A percentile compares a stretch with the other conserved stretches of the same genome.
phyloP scores from a whole-genome alignment of 92 coral and sea anemone species.

The Palythoa grandiflora region DNA sequence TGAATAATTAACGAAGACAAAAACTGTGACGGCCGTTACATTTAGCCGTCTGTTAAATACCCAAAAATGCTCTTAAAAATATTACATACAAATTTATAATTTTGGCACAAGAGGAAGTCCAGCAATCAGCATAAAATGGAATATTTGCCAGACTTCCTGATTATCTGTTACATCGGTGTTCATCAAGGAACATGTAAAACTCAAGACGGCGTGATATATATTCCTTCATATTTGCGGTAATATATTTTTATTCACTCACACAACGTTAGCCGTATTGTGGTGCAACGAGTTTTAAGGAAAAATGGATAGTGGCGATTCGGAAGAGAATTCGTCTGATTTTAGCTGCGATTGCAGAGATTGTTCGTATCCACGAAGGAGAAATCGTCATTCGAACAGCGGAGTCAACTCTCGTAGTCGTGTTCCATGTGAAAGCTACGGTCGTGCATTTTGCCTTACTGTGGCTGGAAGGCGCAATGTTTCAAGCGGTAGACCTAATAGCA shows the following conservation, averaged over 20 bases:
- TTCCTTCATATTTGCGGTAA: neutral
- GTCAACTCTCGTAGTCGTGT: neutral
- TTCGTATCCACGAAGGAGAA: constrained; percentile 4
- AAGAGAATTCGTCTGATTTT: constrained; percentile 34
- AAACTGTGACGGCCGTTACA: neutral
- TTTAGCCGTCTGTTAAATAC: constrained; percentile 9
- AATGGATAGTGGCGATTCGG: constrained; percentile 43
- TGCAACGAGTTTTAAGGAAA: constrained; percentile 4
- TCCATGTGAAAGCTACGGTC: constrained; percentile 24
- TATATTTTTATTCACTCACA: neutral
- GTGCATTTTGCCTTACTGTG: constrained; percentile 38
- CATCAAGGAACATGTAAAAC: constrained; percentile 14
- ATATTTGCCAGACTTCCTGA: neutral
- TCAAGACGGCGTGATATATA: neutral
- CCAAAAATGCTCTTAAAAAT: constrained; percentile 4
- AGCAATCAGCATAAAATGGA: neutral
- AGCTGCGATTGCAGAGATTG: constrained; percentile 28
- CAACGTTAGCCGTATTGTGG: neutral
- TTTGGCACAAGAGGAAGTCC: neutral
- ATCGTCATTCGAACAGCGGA: neutral
- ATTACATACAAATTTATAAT: neutral
- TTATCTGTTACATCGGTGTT: neutral
- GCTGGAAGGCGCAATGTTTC: neutral
- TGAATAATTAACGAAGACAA: constrained; percentile 65
- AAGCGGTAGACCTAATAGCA: constrained; percentile 3